phyloP scores from a whole-genome alignment of 2,113 vertebrate species.

The Marmota monax region DNA sequence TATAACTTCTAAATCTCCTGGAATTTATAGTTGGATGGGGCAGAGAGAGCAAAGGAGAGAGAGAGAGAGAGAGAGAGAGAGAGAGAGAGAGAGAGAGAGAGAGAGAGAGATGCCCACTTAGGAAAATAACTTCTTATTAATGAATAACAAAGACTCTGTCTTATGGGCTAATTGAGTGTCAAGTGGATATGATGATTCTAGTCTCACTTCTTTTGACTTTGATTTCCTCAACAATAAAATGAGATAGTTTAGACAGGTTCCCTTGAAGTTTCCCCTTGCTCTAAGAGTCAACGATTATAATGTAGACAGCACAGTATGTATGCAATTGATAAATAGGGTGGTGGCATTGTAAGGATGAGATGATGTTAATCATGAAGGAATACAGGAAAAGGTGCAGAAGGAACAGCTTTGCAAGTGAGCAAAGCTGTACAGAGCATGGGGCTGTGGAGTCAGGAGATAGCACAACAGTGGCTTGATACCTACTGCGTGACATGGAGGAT shows the following conservation, averaged over 20 bases:
- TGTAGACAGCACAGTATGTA: not conserved
- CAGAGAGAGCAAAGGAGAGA: not conserved
- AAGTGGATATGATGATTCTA: rapidly evolving
- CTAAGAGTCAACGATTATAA: not conserved
- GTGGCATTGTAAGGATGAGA: not conserved
- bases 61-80: not conserved
- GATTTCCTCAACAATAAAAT: not conserved
- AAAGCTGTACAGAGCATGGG: not conserved
- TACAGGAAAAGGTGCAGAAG: not conserved
- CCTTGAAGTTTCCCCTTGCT: not conserved
- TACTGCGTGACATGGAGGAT: not conserved
- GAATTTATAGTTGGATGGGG: not conserved
- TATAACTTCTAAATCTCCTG: not conserved
- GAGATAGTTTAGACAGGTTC: not conserved
- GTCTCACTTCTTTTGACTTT: not conserved
- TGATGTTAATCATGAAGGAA: not conserved
- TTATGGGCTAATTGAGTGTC: not conserved
- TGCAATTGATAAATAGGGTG: not conserved
- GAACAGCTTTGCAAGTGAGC: not conserved
- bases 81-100: not conserved
- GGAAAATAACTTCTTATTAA: not conserved
- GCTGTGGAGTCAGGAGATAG: not conserved
- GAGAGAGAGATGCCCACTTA: not conserved
- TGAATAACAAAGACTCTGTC: not conserved
- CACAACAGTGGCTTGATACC: not conserved